Conservation (phyloP, 2,113 vertebrate genomes). For the Myxocyprinus asiaticus region DNA sequence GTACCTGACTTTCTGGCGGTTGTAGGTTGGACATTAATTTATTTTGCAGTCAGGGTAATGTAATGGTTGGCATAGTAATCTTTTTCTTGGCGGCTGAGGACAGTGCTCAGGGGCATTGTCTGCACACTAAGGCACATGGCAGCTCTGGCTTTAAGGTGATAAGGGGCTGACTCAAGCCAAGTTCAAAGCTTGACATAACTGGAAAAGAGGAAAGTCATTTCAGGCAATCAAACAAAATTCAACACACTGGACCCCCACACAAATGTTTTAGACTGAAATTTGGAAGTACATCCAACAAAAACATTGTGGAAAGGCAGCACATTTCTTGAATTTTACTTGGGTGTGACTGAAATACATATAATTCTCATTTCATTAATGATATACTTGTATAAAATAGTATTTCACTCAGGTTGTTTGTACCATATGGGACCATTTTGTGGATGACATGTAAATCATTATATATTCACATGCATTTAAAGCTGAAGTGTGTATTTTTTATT, state of each 20-base stretch:
- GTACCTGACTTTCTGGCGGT: conserved; percentile 27
- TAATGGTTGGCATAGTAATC: conserved; percentile 54
- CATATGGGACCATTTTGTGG: background rate
- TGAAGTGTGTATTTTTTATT: no score
- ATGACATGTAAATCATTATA: background rate
- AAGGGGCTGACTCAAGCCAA: conserved; percentile 49
- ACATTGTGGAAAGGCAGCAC: background rate
- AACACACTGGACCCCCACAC: conserved; percentile 14
- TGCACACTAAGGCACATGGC: conserved; percentile 37
- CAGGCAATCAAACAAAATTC: conserved; percentile 37
- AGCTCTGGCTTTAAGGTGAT: conserved; percentile 54
- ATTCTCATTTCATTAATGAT: background rate
- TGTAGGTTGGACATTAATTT: conserved; percentile 54
- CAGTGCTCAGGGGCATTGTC: conserved; percentile 51
- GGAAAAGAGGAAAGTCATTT: conserved; percentile 42
- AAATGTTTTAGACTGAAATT: conserved; percentile 18
- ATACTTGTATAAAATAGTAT: background rate
- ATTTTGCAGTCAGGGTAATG: conserved; percentile 48
- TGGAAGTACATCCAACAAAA: conserved; percentile 28
- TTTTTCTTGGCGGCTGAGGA: conserved; percentile 51
- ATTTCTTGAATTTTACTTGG: conserved; percentile 21
- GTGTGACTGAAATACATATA: conserved; percentile 18
- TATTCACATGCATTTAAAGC: background rate
- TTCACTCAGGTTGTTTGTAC: no score
- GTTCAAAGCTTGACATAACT: conserved; percentile 53